phyloP scores from a whole-genome alignment of 53 echinoderm and acorn worm genomes.

The Crossaster papposus region DNA sequence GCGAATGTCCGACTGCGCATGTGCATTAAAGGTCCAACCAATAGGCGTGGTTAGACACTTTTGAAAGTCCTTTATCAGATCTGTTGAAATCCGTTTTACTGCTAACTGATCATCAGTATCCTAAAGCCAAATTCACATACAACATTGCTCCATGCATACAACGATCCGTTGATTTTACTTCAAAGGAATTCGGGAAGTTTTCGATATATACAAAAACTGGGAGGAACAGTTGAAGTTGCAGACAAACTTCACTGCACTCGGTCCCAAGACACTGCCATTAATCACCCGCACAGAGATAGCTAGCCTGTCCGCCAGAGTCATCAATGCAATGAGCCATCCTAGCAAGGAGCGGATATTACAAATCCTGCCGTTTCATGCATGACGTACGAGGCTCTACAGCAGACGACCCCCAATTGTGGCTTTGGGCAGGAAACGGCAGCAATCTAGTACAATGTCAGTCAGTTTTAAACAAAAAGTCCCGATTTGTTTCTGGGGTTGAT shows the following conservation, averaged over 20 bases:
- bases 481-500: background rate
- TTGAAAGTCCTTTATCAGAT: no score
- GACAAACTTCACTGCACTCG: background rate
- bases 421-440: background rate
- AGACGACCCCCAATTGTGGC: background rate
- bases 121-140: no score
- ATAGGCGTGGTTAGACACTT: no score
- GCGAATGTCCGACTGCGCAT: no score
- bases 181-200: no score
- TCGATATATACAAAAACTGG: no score
- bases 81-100: no score
- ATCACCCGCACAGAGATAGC: background rate
- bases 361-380: slow-evolving; percentile 48
- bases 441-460: no score
- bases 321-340: background rate
- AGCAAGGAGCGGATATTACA: slow-evolving; percentile 36
- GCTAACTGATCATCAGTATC: no score
- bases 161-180: no score
- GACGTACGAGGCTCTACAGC: slow-evolving; percentile 16
- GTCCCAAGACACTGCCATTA: background rate
- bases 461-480: background rate
- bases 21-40: no score
- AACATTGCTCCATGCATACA: no score
- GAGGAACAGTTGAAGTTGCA: background rate
- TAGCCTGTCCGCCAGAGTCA: slow-evolving; percentile 14